phyloP scores from a whole-genome alignment of 2,113 vertebrate species.

The Pithys albifrons region DNA sequence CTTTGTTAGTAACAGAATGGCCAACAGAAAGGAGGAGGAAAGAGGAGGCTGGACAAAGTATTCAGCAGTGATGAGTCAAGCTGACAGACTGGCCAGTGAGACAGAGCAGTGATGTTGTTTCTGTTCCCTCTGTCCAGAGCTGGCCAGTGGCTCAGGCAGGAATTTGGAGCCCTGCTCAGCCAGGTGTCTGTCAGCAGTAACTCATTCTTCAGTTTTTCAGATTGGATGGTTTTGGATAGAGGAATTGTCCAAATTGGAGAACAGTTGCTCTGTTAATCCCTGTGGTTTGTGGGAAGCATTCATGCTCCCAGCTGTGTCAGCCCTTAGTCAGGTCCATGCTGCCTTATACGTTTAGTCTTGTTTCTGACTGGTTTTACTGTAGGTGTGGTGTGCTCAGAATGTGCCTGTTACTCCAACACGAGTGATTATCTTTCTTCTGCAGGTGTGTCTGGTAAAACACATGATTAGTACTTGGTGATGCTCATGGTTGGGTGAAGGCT shows the following conservation, averaged over 20 bases:
- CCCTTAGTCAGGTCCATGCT: background rate
- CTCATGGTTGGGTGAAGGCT: conserved; percentile 37
- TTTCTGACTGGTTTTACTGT: conserved; percentile 1
- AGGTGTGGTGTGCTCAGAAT: conserved; percentile 6
- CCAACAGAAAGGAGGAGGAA: background rate
- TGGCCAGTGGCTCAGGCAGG: background rate
- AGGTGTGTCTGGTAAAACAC: conserved; percentile 12
- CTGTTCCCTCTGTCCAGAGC: background rate
- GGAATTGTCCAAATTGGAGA: background rate
- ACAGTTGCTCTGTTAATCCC: background rate
- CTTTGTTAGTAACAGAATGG: background rate
- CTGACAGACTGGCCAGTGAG: background rate
- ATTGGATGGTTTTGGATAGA: background rate
- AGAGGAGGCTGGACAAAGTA: background rate
- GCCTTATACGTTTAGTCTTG: background rate
- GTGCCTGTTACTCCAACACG: background rate
- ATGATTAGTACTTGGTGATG: conserved; percentile 16
- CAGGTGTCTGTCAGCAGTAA: background rate
- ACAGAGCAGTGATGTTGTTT: background rate
- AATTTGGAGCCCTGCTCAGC: background rate
- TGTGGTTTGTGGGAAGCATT: background rate
- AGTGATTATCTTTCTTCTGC: background rate
- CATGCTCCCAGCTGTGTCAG: background rate
- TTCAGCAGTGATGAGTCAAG: background rate
- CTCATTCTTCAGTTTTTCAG: background rate